These are phyloP conservation scores for Myanophis thanlyinensis DNA, from an alignment of 2,113 vertebrate species.

Conservation along the genomic window DNA sequence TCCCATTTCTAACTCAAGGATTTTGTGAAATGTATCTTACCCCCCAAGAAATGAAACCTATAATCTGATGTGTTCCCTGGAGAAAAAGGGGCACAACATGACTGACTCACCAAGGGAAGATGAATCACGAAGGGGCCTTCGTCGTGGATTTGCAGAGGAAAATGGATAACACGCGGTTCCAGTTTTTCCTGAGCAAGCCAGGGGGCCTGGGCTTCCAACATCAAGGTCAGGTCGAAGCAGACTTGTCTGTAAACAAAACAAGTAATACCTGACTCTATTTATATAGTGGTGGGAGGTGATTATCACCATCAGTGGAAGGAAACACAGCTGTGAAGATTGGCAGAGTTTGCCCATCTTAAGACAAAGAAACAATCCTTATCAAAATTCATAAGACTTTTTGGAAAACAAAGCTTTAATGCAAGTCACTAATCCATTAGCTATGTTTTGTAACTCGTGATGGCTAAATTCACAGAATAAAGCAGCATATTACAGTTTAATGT, in stretches of 20 bases:
- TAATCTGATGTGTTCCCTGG: not conserved
- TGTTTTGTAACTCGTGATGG: not conserved
- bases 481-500: not conserved
- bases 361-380: too few species aligned
- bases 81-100: rapidly evolving
- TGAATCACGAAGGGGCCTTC: constrained; percentile 87
- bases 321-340: not conserved
- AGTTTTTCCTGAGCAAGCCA: constrained; percentile 84
- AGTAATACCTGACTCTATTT: not conserved
- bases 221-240: constrained; percentile 81
- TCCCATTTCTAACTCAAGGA: not conserved
- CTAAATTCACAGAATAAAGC: not conserved
- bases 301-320: not conserved
- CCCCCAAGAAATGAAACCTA: not conserved
- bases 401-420: not conserved
- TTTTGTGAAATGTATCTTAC: not conserved
- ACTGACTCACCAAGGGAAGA: constrained; percentile 79
- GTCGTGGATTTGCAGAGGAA: constrained; percentile 84
- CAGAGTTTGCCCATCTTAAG: not conserved
- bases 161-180: constrained; percentile 85
- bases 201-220: constrained; percentile 82
- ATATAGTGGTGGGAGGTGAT: not conserved
- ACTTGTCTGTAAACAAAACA: constrained; percentile 76
- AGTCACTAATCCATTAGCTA: not conserved
- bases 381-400: not conserved